phyloP scores from a whole-genome alignment of 2,888 invertebrate genomes.

The Trichopria drosophilae region DNA sequence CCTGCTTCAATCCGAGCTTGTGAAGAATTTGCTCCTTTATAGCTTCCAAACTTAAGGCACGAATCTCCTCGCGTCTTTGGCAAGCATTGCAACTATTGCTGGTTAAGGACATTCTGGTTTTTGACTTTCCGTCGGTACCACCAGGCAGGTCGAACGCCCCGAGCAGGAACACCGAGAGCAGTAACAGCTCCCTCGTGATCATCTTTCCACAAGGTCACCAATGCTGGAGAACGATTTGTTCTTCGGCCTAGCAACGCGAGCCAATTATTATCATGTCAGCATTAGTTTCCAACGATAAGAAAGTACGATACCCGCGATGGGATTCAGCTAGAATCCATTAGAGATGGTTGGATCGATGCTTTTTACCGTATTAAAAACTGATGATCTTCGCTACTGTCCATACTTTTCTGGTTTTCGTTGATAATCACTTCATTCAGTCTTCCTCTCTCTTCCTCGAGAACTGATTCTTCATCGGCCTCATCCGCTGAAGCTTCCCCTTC shows the following conservation, averaged over 20 bases:
- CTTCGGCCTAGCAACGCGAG: conserved; percentile 8
- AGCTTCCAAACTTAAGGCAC: conserved; percentile 62
- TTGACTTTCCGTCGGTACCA: conserved; percentile 31
- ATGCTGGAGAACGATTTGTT: conserved; percentile 29
- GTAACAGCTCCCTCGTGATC: conserved; percentile 51
- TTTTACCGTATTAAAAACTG: no score
- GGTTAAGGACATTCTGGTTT: conserved; percentile 30
- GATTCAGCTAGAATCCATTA: no score
- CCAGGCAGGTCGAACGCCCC: conserved; percentile 51
- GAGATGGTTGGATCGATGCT: no score
- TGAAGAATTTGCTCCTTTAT: conserved; percentile 66
- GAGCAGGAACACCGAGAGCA: conserved; percentile 48
- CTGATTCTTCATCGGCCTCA: no score
- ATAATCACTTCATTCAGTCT: no score
- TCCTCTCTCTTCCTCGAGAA: no score
- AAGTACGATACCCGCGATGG: no score
- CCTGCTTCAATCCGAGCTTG: conserved; percentile 64
- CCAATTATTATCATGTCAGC: conserved; percentile 8
- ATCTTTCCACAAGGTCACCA: conserved; percentile 44
- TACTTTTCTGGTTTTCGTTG: no score
- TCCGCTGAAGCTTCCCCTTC: no score
- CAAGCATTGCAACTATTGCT: conserved; percentile 61
- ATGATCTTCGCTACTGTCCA: no score
- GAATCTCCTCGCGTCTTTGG: conserved; percentile 63
- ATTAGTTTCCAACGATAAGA: no score